Base-by-base conservation (phyloP, 1,140 invertebrate species). In the Bombus terrestris region DNA sequence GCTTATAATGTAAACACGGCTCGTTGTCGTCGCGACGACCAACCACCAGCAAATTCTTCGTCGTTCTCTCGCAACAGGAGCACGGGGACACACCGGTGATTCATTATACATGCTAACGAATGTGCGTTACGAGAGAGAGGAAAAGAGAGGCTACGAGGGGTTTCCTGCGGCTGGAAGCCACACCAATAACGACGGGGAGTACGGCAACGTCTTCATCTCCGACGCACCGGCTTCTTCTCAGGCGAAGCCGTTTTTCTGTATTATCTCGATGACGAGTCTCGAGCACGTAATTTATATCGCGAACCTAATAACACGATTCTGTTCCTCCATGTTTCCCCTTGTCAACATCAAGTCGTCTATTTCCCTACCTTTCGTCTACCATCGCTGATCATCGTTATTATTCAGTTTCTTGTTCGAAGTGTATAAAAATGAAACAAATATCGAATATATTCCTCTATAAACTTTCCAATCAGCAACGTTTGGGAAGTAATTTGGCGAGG, bases 181-280 rank as follows among this genome's bases (percentile, higher is more conserved):
- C 81, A 78, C 83, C 76, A 81, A 82, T 81, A 77, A 79, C 66
- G 75, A 71, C 71, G 81, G 75, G 71, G 77, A 87, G 71, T 57
- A 76, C 83, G 82, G 81, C 87, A 85, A 92, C 90, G 89, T 90
- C 91, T 92, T 92, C 90, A 91, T 92, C 88, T 78, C 53, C 66
- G 82, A 85, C 10, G 28, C 83, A 18, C 32, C 77, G 81, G 84
- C 87, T 91, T 91, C 86, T 89, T 91, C 87, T 83, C 85, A 87
- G 85, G 77, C 79, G 84, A 85, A 90, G 87, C 90, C 92, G 92
- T 93, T 93, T 93, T 93, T 92, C 90, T 90, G 88, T 90, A 92
- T 93, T 93, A 93, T 92, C 87, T 91, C 91, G 89, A 92, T 93
- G 88, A 92, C 89, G 88, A 88, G 88, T 79, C 89, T 75, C 74